Percentiles rank a stretch among this genome's conserved stretches.
These are phyloP conservation scores for Amphilophus citrinellus DNA, from an alignment of 2,113 vertebrate genomes.

Conservation along the genomic window DNA sequence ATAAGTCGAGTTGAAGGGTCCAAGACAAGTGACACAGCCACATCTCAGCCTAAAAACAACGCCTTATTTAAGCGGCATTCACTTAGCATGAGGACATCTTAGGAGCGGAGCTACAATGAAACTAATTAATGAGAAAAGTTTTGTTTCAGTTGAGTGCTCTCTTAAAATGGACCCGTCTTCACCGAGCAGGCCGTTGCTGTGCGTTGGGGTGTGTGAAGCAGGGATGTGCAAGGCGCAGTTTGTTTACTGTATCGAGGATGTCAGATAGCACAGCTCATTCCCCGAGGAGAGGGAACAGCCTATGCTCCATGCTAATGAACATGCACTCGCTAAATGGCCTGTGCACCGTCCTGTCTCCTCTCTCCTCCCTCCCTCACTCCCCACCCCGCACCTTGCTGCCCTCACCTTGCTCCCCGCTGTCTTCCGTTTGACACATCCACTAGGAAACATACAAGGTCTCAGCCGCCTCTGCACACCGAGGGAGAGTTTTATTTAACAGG, in stretches of 20 bases:
- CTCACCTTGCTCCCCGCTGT: slow-evolving; percentile 67
- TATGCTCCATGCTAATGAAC: slow-evolving; percentile 80
- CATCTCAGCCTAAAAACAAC: slow-evolving; percentile 28
- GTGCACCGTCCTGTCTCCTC: slow-evolving; percentile 41
- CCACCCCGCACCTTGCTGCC: slow-evolving; percentile 41
- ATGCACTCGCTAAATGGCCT: slow-evolving; percentile 71
- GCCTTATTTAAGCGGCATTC: slow-evolving; percentile 18
- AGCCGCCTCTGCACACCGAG: slow-evolving; percentile 54
- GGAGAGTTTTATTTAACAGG: slow-evolving; percentile 63
- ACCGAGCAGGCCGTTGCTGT: not conserved
- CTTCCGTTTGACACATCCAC: slow-evolving; percentile 75
- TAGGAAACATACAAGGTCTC: slow-evolving; percentile 69
- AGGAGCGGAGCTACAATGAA: slow-evolving; percentile 23
- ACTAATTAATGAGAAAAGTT: slow-evolving; percentile 67
- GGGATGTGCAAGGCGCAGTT: slow-evolving; percentile 42
- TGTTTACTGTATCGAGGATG: slow-evolving; percentile 70
- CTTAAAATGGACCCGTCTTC: slow-evolving; percentile 54
- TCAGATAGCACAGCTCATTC: slow-evolving; percentile 61
- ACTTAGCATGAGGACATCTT: slow-evolving; percentile 19
- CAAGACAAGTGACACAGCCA: slow-evolving; percentile 17
- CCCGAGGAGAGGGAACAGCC: slow-evolving; percentile 45
- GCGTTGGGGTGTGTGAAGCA: slow-evolving; percentile 39
- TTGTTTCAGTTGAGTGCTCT: slow-evolving; percentile 47
- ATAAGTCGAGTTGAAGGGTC: slow-evolving; percentile 51
- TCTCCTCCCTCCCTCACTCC: slow-evolving; percentile 6